phyloP scores from a whole-genome alignment of 1,140 invertebrate species.

The Venustaconcha ellipsiformis region DNA sequence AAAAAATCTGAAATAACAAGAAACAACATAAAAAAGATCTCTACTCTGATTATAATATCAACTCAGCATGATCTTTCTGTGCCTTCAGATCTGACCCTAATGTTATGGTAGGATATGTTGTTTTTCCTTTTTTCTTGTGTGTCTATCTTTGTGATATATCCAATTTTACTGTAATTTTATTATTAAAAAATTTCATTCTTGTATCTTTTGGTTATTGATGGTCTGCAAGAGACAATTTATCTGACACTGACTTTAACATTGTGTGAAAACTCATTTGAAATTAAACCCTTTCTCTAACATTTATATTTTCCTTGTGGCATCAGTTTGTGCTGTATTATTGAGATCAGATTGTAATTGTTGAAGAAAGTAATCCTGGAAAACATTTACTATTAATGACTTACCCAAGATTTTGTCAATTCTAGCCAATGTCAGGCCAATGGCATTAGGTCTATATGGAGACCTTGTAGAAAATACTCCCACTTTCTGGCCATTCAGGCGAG shows the following conservation, averaged over 20 bases:
- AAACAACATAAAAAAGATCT: too few relatives aligned
- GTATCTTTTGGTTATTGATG: not conserved
- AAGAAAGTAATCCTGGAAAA: too few relatives aligned
- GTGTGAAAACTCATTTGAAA: not conserved
- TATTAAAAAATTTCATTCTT: too few relatives aligned
- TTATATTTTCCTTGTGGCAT: not conserved
- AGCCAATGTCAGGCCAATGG: conserved; percentile 89
- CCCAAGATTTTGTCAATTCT: conserved; percentile 86
- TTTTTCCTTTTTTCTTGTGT: too few relatives aligned
- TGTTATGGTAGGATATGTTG: too few relatives aligned
- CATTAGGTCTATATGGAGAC: conserved; percentile 89
- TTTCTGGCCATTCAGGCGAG: conserved; percentile 83
- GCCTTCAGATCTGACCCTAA: too few relatives aligned
- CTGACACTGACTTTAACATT: not conserved
- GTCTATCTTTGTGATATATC: too few relatives aligned
- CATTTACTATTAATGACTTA: conserved; percentile 46
- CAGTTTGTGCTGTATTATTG: not conserved
- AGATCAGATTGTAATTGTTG: too few relatives aligned
- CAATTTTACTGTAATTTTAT: too few relatives aligned
- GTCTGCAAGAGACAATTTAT: not conserved
- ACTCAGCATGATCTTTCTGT: too few relatives aligned
- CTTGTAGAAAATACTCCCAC: conserved; percentile 90
- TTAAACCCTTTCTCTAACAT: not conserved
- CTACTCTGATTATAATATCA: too few relatives aligned
- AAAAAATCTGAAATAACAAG: too few relatives aligned